Conservation (phyloP, 2,113 vertebrate genomes). For the Carlito syrichta region DNA sequence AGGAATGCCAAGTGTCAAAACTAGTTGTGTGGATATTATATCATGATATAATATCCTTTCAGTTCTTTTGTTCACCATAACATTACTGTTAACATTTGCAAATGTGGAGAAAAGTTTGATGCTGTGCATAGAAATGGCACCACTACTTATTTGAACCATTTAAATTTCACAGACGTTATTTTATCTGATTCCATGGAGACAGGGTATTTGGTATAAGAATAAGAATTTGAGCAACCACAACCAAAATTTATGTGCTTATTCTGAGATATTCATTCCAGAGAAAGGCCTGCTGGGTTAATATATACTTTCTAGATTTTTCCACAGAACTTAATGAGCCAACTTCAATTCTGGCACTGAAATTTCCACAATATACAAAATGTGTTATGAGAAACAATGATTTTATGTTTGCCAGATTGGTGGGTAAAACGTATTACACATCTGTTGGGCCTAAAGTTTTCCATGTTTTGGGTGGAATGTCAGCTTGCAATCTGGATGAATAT, state of each 20-base stretch:
- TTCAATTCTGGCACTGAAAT: slow-evolving; percentile 39
- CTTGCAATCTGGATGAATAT: not conserved
- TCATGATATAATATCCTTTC: too few relatives aligned
- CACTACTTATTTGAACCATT: not conserved
- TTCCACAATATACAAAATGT: not conserved
- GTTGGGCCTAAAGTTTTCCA: not conserved
- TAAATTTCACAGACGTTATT: not conserved
- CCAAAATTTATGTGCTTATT: slow-evolving; percentile 56
- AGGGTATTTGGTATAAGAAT: not conserved
- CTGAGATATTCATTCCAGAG: slow-evolving; percentile 28
- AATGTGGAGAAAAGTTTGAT: not conserved
- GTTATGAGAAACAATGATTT: slow-evolving; percentile 51
- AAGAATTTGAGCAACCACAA: slow-evolving; percentile 41
- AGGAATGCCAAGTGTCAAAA: not conserved
- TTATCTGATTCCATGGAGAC: slow-evolving; percentile 38
- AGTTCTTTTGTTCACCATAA: not conserved
- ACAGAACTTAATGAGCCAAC: slow-evolving; percentile 34
- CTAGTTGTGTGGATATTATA: not conserved
- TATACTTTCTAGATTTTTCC: slow-evolving; percentile 47
- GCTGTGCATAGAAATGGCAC: not conserved
- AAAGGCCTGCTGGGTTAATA: slow-evolving; percentile 38
- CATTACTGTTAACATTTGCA: not conserved
- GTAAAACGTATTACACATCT: slow-evolving; percentile 14
- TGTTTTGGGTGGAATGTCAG: not conserved
- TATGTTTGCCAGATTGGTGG: slow-evolving; percentile 19